A percentile compares a stretch with the other conserved stretches of the same genome.
phyloP scores from a whole-genome alignment of 1,140 invertebrate species.

The Ostrea edulis region DNA sequence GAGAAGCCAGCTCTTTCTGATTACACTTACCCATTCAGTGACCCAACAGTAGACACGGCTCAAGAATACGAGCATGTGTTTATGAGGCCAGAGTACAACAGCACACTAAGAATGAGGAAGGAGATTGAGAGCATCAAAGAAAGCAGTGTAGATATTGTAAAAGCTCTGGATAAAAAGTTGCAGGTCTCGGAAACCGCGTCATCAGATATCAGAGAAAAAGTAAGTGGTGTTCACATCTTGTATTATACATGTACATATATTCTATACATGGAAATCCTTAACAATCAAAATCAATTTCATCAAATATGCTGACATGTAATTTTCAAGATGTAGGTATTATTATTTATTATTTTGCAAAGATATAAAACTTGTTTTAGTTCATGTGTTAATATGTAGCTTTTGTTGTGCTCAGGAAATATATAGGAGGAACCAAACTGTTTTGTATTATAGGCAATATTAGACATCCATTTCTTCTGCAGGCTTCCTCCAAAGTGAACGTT shows the following conservation, averaged over 20 bases:
- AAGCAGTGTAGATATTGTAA: conserved; percentile 61
- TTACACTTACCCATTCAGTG: conserved; percentile 71
- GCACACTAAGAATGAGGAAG: conserved; percentile 67
- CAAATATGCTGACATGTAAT: background rate
- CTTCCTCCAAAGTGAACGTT: conserved; percentile 58
- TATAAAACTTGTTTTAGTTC: background rate
- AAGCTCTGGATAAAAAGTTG: conserved; percentile 65
- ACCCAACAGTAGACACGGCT: conserved; percentile 43
- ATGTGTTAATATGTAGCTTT: background rate
- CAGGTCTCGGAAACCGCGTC: conserved; percentile 64
- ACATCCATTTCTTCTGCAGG: conserved; percentile 48
- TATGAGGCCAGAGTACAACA: conserved; percentile 73
- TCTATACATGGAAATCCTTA: background rate
- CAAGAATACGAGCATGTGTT: conserved; percentile 70
- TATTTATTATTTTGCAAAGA: no score
- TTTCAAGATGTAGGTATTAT: background rate
- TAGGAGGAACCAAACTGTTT: no score
- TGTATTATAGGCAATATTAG: background rate
- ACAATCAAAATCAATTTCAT: background rate
- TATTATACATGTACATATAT: background rate
- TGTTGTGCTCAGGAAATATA: background rate
- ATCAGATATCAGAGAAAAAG: conserved; percentile 74
- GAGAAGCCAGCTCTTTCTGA: conserved; percentile 56
- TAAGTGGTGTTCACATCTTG: conserved; percentile 40
- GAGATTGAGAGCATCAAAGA: conserved; percentile 67